phyloP scores from a whole-genome alignment of 2,113 vertebrate species.

The Ranitomeya variabilis region DNA sequence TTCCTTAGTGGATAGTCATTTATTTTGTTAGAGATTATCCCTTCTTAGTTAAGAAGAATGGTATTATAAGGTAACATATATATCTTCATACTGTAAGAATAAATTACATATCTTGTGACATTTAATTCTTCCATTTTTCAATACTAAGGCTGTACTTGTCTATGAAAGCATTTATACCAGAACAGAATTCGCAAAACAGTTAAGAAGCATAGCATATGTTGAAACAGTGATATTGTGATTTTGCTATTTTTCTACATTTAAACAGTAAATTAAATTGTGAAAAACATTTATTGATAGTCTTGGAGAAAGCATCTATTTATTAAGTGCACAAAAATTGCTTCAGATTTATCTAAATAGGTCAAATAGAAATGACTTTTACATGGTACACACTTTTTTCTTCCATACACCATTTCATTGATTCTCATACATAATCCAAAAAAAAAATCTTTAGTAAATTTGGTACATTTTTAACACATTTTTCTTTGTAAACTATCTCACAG shows the following conservation, averaged over 20 bases:
- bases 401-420: background rate
- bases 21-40: slow-evolving; percentile 17
- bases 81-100: background rate
- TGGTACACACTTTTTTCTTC: background rate
- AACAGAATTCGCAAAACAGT: background rate
- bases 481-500: too few species aligned
- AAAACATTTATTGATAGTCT: background rate
- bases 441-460: background rate
- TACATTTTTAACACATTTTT: background rate
- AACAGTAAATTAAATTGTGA: background rate
- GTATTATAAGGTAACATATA: slow-evolving; percentile 25
- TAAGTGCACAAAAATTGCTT: background rate
- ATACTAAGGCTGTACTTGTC: background rate
- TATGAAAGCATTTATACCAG: background rate
- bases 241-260: background rate
- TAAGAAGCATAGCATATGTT: background rate
- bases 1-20: slow-evolving; percentile 43
- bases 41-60: slow-evolving; percentile 35
- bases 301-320: background rate
- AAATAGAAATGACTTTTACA: background rate
- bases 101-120: slow-evolving; percentile 6
- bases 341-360: background rate
- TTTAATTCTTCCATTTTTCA: background rate
- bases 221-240: background rate
- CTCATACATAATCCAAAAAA: background rate